Evolutionary conservation across 1,140 invertebrate genomes (phyloP).

Genomic region (Drosophila punjabiensis): DNA sequence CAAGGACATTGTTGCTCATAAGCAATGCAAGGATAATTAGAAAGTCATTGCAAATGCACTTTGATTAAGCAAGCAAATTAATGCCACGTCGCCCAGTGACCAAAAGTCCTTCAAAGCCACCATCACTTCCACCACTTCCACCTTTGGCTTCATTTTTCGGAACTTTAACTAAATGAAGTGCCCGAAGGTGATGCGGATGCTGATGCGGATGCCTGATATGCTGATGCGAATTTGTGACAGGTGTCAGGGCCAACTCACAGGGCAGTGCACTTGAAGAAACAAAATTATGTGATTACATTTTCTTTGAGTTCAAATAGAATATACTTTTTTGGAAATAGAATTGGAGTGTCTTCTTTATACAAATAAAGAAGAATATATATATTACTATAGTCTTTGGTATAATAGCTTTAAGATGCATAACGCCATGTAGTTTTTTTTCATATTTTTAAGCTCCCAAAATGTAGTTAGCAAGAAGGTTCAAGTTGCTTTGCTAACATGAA

Average conservation of each 20-base stretch:
- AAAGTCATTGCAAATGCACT: constrained; percentile 25
- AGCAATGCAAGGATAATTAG: constrained; percentile 21
- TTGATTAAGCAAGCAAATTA: constrained; percentile 10
- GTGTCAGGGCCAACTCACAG: constrained; percentile 48
- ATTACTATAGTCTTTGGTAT: no score
- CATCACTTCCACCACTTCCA: neutral
- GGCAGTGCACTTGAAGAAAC: neutral
- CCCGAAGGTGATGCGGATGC: neutral
- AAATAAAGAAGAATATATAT: no score
- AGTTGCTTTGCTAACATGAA: no score
- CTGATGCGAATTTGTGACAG: constrained; percentile 68
- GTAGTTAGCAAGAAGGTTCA: no score
- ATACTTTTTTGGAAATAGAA: neutral
- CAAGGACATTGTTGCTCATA: neutral
- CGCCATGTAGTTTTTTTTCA: neutral
- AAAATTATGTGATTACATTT: no score
- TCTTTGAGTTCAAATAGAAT: neutral
- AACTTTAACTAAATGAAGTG: constrained; percentile 31
- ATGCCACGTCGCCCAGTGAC: constrained; percentile 1
- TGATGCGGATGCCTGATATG: neutral
- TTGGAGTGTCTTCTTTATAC: no score
- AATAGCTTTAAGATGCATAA: neutral
- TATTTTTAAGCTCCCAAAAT: neutral
- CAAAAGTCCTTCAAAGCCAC: neutral
- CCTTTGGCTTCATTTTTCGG: neutral